phyloP scores from a whole-genome alignment of 2,113 vertebrate genomes.

The Astur gentilis region DNA sequence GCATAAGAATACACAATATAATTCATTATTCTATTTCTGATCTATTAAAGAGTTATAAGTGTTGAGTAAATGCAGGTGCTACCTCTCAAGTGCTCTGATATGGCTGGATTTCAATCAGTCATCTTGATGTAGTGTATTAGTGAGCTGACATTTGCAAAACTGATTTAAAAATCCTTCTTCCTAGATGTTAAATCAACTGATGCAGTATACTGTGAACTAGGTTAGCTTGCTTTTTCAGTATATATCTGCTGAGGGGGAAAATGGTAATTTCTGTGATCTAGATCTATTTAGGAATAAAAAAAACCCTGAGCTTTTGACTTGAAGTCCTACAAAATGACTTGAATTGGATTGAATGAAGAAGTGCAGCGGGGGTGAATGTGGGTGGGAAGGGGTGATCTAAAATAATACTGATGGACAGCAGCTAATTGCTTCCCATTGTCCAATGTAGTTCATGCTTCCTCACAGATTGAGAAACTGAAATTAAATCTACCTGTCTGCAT shows the following conservation, averaged over 20 bases:
- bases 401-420: background rate
- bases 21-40: background rate
- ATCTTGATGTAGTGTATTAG: background rate
- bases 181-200: background rate
- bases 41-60: background rate
- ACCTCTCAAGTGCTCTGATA: background rate
- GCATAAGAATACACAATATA: background rate
- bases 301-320: background rate
- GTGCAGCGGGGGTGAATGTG: background rate
- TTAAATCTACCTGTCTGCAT: background rate
- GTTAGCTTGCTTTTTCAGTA: background rate
- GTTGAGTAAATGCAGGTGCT: background rate
- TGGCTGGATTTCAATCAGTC: background rate
- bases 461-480: background rate
- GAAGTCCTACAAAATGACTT: background rate
- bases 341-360: background rate
- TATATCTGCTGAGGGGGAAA: background rate
- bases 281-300: background rate
- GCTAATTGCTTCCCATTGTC: background rate
- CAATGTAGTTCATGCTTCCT: fast-evolving
- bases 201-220: background rate
- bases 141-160: background rate
- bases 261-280: background rate
- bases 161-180: background rate
- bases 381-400: background rate